These are phyloP conservation scores for Phoronis australis DNA, from an alignment of 2,888 invertebrate genomes.

Conservation along the genomic window DNA sequence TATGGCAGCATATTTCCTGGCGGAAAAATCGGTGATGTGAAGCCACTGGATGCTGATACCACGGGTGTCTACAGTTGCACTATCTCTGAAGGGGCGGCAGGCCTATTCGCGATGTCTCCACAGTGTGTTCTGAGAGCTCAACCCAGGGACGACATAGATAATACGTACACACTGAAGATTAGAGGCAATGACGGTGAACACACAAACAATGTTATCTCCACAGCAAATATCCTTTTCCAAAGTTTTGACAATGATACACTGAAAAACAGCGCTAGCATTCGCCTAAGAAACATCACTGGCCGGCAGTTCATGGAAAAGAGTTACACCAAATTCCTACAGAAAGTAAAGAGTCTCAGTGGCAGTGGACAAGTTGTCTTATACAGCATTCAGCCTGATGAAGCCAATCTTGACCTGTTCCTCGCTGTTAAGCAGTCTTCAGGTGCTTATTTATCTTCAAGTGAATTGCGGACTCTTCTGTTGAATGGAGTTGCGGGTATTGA, in stretches of 20 bases:
- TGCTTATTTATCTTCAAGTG: constrained; percentile 56
- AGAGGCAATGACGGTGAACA: constrained; percentile 86
- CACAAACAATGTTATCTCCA: constrained; percentile 72
- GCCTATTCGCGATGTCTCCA: constrained; percentile 61
- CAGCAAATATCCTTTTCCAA: constrained; percentile 75
- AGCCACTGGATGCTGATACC: constrained; percentile 87
- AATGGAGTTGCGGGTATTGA: constrained; percentile 20
- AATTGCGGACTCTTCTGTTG: constrained; percentile 15
- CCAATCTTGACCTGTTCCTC: constrained; percentile 27
- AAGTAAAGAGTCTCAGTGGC: constrained; percentile 65
- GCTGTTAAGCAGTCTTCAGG: constrained; percentile 57
- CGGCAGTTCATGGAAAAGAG: constrained; percentile 70
- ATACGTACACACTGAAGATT: constrained; percentile 67
- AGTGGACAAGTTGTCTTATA: constrained; percentile 11
- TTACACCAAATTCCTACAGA: constrained; percentile 69
- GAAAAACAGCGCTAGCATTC: constrained; percentile 74
- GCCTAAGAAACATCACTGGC: constrained; percentile 69
- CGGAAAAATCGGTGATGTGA: constrained; percentile 84
- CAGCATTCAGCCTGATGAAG: constrained; percentile 13
- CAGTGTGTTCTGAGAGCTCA: constrained; percentile 74
- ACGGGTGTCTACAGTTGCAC: constrained; percentile 83
- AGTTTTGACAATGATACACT: constrained; percentile 76
- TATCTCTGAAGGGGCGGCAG: constrained; percentile 37
- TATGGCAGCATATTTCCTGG: constrained; percentile 58
- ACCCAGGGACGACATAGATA: too few species aligned